Conservation (phyloP, 2,113 vertebrate genomes). For the Hippopotamus amphibius region DNA sequence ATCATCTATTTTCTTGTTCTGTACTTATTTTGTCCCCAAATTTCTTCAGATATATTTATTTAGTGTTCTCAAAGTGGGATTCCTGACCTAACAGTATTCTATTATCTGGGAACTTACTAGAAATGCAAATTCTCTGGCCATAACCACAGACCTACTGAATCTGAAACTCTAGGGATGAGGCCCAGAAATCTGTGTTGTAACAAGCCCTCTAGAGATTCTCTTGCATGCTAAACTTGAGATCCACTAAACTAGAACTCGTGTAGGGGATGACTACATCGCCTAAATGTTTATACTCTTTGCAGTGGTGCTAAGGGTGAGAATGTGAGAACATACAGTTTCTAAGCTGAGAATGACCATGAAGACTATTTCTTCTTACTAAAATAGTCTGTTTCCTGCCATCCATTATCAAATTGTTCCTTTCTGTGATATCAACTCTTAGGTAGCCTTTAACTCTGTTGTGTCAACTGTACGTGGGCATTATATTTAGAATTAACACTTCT, state of each 20-base stretch:
- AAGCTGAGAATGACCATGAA: constrained; percentile 15
- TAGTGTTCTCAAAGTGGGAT: background rate
- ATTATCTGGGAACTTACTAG: background rate
- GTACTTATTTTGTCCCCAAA: background rate
- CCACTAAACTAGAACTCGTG: background rate
- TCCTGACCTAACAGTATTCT: background rate
- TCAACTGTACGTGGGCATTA: background rate
- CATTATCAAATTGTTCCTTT: background rate
- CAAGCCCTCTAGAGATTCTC: background rate
- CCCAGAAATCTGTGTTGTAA: background rate
- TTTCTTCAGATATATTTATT: background rate
- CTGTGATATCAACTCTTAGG: background rate
- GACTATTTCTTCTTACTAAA: background rate
- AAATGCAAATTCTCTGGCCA: background rate
- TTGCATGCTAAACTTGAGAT: background rate
- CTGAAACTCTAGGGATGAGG: background rate
- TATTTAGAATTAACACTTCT: constrained; percentile 12
- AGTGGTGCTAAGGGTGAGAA: background rate
- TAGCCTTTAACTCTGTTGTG: background rate
- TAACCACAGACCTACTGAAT: background rate
- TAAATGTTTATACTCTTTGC: background rate
- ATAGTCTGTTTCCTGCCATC: background rate
- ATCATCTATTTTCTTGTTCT: background rate
- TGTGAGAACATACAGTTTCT: background rate
- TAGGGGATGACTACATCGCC: background rate